A percentile compares a stretch with the other conserved stretches of the same genome.
Conservation (phyloP, 1,140 invertebrate genomes). For the Scaptomyza hsui region DNA sequence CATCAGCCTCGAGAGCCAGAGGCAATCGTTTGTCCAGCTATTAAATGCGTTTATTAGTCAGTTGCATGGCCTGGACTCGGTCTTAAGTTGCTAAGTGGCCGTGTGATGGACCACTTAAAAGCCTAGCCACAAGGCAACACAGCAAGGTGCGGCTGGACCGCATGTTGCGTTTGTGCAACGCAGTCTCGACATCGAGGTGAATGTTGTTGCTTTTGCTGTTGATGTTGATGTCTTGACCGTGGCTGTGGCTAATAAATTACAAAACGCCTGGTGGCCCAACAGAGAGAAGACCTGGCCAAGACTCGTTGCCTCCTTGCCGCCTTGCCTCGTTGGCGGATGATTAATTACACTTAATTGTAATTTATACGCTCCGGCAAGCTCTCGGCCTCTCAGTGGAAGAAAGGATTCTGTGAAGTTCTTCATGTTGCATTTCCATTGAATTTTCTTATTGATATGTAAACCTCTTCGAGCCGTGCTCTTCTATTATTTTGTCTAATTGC, state of each 20-base stretch:
- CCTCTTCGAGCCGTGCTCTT: conserved; percentile 15
- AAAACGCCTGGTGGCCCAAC: conserved; percentile 10
- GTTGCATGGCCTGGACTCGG: conserved; percentile 18
- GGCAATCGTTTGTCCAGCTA: conserved; percentile 34
- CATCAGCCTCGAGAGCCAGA: not conserved
- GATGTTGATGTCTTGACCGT: conserved; percentile 45
- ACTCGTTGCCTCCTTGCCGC: not conserved
- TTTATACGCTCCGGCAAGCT: conserved; percentile 60
- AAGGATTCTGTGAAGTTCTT: not conserved
- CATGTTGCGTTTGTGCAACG: conserved; percentile 57
- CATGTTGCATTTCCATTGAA: conserved; percentile 48
- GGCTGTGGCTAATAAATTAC: conserved; percentile 40
- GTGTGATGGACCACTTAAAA: conserved; percentile 64
- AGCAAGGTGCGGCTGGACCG: conserved; percentile 68
- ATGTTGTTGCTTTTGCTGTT: conserved; percentile 29
- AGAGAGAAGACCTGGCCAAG: conserved; percentile 7
- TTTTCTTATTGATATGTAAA: conserved; percentile 69
- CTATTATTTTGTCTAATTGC: conserved; percentile 65
- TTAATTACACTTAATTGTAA: conserved; percentile 82
- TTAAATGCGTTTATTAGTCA: conserved; percentile 47
- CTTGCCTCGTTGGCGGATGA: conserved; percentile 45
- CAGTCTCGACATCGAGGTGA: conserved; percentile 23
- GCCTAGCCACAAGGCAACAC: conserved; percentile 37
- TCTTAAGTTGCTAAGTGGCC: conserved; percentile 54
- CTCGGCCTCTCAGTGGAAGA: not conserved